Percentiles rank a stretch among this genome's conserved stretches.
Conservation (phyloP, 2,888 invertebrate species). For the Mactromeris polynyma region DNA sequence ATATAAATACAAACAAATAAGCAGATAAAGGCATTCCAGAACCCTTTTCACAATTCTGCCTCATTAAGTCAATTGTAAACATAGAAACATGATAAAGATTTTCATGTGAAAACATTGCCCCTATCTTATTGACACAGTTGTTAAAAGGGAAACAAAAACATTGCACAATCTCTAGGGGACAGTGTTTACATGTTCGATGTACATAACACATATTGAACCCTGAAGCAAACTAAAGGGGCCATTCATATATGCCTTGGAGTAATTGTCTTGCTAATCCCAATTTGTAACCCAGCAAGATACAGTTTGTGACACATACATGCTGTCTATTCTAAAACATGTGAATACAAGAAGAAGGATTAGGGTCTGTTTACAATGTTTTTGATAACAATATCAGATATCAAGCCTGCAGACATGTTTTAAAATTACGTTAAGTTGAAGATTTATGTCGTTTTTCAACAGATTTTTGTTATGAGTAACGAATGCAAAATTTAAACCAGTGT, state of each 20-base stretch:
- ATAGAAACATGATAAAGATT: conserved; percentile 24
- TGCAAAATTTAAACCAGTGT: too few species aligned
- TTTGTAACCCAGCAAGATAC: background rate
- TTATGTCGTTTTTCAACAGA: too few species aligned
- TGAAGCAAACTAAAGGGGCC: background rate
- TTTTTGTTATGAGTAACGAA: too few species aligned
- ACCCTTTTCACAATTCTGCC: conserved; percentile 1
- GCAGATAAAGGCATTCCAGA: background rate
- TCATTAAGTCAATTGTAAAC: conserved; percentile 21
- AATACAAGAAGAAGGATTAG: background rate
- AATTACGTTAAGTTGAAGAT: background rate
- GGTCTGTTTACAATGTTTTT: background rate
- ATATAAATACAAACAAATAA: conserved; percentile 21
- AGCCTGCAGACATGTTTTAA: background rate
- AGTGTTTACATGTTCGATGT: background rate
- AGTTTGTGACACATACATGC: background rate
- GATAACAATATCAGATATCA: background rate
- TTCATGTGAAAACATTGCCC: conserved; percentile 28
- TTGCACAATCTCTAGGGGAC: conserved; percentile 29
- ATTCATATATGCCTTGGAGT: background rate
- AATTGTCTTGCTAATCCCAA: background rate
- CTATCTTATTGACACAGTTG: conserved; percentile 23
- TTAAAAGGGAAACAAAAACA: conserved; percentile 33
- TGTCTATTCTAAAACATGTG: background rate
- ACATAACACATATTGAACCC: background rate